These are phyloP conservation scores for Papilio polytes DNA, from an alignment of 1,140 invertebrate genomes.

Conservation along the genomic window DNA sequence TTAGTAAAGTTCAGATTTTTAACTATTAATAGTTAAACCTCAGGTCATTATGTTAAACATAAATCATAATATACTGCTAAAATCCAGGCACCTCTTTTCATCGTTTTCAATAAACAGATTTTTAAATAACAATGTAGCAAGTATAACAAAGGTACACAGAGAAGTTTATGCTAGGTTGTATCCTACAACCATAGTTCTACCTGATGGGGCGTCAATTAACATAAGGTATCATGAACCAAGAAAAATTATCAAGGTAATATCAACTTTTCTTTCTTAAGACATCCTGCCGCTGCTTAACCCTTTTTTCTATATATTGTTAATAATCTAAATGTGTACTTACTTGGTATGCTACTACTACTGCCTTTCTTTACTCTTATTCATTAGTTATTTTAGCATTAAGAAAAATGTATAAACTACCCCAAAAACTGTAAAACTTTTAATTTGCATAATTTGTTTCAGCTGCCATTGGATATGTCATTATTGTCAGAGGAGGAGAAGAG, in stretches of 20 bases:
- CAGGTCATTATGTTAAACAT: neutral
- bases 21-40: neutral
- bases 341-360: neutral
- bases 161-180: conserved; percentile 88
- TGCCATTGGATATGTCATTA: conserved; percentile 90
- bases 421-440: neutral
- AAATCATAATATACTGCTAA: conserved; percentile 11
- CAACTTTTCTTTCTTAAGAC: neutral
- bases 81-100: neutral
- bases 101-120: conserved; percentile 54
- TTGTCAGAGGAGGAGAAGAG: conserved; percentile 89
- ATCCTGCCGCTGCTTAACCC: neutral
- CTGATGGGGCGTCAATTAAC: conserved; percentile 93
- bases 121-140: conserved; percentile 87
- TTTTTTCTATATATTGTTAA: neutral
- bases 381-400: neutral
- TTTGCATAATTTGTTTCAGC: conserved; percentile 80
- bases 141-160: conserved; percentile 89
- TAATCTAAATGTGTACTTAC: too few species aligned
- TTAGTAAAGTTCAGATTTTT: neutral
- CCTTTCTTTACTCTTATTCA: neutral
- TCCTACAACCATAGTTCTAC: conserved; percentile 89
- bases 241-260: conserved; percentile 90
- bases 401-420: neutral
- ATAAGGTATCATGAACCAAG: conserved; percentile 93